A percentile compares a stretch with the other conserved stretches of the same genome.
These are phyloP conservation scores for Megaleporinus macrocephalus DNA, from an alignment of 2,113 vertebrate genomes.

Conservation along the genomic window DNA sequence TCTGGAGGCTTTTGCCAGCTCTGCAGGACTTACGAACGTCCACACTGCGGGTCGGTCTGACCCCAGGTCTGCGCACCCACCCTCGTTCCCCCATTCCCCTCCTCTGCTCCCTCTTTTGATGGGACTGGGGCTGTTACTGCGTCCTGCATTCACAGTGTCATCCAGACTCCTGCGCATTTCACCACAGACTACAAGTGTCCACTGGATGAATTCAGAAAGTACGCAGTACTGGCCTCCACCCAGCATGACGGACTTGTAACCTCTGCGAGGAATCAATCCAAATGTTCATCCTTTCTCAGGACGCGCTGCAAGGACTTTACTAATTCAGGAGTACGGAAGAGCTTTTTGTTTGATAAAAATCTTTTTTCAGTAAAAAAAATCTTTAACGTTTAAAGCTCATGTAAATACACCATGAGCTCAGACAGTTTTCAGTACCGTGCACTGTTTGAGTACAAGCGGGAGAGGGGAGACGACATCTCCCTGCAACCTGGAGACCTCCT, in stretches of 20 bases:
- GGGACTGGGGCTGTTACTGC: slow-evolving; percentile 15
- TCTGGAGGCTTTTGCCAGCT: slow-evolving; percentile 45
- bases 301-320: slow-evolving; percentile 27
- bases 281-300: slow-evolving; percentile 51
- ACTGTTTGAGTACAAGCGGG: slow-evolving; percentile 82
- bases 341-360: slow-evolving; percentile 27
- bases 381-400: slow-evolving; percentile 13
- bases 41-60: slow-evolving; percentile 56
- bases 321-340: slow-evolving; percentile 21
- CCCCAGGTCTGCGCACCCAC: slow-evolving; percentile 47
- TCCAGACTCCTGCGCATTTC: background rate
- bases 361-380: slow-evolving; percentile 12
- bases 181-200: slow-evolving; percentile 19
- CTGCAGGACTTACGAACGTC: slow-evolving; percentile 48
- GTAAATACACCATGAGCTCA: slow-evolving; percentile 71
- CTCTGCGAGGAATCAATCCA: slow-evolving; percentile 31
- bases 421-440: slow-evolving; percentile 83
- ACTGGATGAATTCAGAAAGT: slow-evolving; percentile 22
- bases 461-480: slow-evolving; percentile 80
- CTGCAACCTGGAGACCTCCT: slow-evolving; percentile 81
- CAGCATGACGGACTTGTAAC: slow-evolving; percentile 36
- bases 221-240: slow-evolving; percentile 37
- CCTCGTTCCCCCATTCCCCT: slow-evolving; percentile 18
- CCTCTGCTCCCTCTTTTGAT: background rate
- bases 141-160: slow-evolving; percentile 1